Base-by-base conservation (phyloP, 2,888 invertebrate species). In the Catocala fraxini region DNA sequence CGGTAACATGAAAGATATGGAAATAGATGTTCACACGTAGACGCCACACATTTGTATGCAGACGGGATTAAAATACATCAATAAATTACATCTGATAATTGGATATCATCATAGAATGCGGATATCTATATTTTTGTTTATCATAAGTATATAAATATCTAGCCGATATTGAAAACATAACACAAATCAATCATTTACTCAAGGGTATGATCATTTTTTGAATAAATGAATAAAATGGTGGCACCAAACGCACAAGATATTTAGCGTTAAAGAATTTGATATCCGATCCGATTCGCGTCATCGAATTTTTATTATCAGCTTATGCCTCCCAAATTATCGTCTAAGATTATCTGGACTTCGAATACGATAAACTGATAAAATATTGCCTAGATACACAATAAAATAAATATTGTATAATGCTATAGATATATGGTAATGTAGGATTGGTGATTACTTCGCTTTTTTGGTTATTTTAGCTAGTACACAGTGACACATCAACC, bases 1-100 rank as follows among this genome's bases (percentile, higher is more conserved):
- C 54, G 57, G 59, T 53, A 51, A 48, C 52, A 65, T 59, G 51
- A 74, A 65, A 75, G 47, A 35, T 13, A 41, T 60, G 55, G 52
- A 58, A 65, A 70, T 51, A 5, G 59, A 45, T 51, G 39, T 43
- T 59, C 48, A 34, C 51, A 46, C 6, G 11, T 56, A 33, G 49
- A 35, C 12, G 13, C 34, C 4, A 39, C 51, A 4, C 13, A 61
- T 48, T 56, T 51, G 34, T 43, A 34, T 45, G 25, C 9, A 25
- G 33, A 42, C 13, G 51, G 48, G 10, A 46, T 51, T 51, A 55
- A 64, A 67, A 54, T 43, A 64, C 53, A 11, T 47, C 25, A 54
- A 59, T 61, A 62, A 60, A 65, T 73, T 45, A 58, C 48, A 49
- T 34, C 10, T 47, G 42, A 53, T 48, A n/a, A 64, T 49, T 49